Evolutionary conservation across 1,140 invertebrate species (phyloP).

Genomic region (Himalopsyche phryganea): DNA sequence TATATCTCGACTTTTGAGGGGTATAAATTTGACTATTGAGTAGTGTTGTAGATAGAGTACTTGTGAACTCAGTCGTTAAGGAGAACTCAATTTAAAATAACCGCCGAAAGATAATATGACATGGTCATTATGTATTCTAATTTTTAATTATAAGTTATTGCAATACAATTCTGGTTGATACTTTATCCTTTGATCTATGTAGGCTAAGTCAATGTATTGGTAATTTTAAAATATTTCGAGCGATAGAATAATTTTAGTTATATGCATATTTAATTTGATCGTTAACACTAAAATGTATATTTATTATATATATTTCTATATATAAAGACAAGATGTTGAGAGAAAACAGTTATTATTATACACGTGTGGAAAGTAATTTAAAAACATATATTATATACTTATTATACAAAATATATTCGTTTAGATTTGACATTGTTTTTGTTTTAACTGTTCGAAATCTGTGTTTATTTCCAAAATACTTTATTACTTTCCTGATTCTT

Average conservation of each 20-base stretch:
- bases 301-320: slow-evolving; percentile 25
- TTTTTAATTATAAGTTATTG: slow-evolving; percentile 13
- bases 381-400: slow-evolving; percentile 29
- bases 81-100: too few species aligned
- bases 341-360: slow-evolving; percentile 27
- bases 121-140: too few species aligned
- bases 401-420: slow-evolving; percentile 29
- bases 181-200: slow-evolving; percentile 8
- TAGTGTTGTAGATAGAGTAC: too few species aligned
- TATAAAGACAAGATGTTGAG: slow-evolving; percentile 9
- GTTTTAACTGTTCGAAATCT: too few species aligned
- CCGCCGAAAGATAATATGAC: too few species aligned
- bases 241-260: slow-evolving; percentile 13
- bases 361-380: slow-evolving; percentile 28
- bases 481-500: too few species aligned
- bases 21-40: too few species aligned
- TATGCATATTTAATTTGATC: slow-evolving; percentile 13
- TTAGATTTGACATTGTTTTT: slow-evolving; percentile 26
- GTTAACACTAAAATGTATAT: slow-evolving; percentile 25
- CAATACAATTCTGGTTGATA: slow-evolving; percentile 12
- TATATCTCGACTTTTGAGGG: too few species aligned
- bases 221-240: slow-evolving; percentile 12
- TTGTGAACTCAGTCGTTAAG: too few species aligned
- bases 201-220: slow-evolving; percentile 17
- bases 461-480: too few species aligned